Evolutionary conservation across 2,113 vertebrate species (phyloP), one percentile per base, ranked within the genome.

Genomic region (Scartelaos histophorus): DNA sequence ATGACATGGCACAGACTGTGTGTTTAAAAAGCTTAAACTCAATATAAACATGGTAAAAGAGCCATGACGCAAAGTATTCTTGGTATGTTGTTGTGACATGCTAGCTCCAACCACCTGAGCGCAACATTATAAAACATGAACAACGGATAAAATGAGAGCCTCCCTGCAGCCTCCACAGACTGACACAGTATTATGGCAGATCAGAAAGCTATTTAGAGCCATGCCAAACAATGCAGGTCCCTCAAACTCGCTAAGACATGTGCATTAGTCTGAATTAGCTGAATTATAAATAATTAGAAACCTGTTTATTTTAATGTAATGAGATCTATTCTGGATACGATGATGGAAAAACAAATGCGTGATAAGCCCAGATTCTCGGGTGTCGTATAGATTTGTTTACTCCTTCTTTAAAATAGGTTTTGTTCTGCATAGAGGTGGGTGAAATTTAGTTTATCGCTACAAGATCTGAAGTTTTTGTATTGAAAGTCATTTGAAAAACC

Each of bases 191-290:
- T 82, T 69, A 49, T 69, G 58, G 80, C 72, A 62, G 72, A 84
- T 87, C 74, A 81, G 69, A 66, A 74, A 56, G 62, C 70, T 80
- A 75, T 73, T 73, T 80, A 68, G 71, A 76, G 10, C 21, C 47
- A 45, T 62, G 67, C 51, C 83, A 80, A 38, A 62, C 51, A 57
- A 74, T 60, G 22, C 1, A 24, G 45, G 54, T 70, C 35, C 24
- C 70, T 67, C 78, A 82, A 84, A 83, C 70, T 74, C 67, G 25
- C 38, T 64, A 67, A 77, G 75, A 21, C 66, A 24, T 35, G 66
- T 46, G 79, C 47, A 71, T 83, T 67, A 79, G 24, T 49, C 21
- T 60, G 56, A 66, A 67, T 82, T 82, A 74, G 62, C 51, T 54
- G 5, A 43, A 61, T 75, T 45, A 54, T 61, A 17, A 69, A 49